Base-by-base conservation (phyloP, 2,888 invertebrate species). In the Machimus atricapillus region DNA sequence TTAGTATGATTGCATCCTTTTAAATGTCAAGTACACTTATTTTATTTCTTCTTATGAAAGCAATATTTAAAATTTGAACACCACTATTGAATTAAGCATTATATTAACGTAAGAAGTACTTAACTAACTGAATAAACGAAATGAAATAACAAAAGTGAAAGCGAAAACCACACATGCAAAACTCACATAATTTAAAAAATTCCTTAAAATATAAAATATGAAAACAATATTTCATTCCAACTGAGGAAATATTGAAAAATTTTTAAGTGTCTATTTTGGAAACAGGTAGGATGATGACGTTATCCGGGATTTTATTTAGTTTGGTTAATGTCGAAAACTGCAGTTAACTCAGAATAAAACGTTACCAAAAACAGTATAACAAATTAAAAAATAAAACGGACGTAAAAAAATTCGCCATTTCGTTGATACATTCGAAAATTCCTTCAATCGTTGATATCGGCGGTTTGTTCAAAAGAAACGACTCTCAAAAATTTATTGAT, bases 401-500 rank as follows among this genome's bases (percentile, higher is more conserved):
- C 37, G 56, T 76, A 83, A 79, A 40, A 83, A 83, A 83, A 83
- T 83, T 46, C 83, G 83, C 76, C 85, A 85, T 43, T 76, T 76
- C 43, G 66, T 66, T 27, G 66, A 16, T 23, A 52, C 19, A 27
- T 76, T 66, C 23, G 73, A 46, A 74, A 85, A 74, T 74, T 85
- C 43, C 43, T 46, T n/a, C 73, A 40, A 34, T 43, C n/a, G 66
- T 66, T 66, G 16, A 56, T 43, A 74, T 83, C 83, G 43, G 43
- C 66, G 83, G 27, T 73, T 31, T 46, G 6, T 27, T 31, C 27
- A 85, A 43, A 74, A 85, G 87, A 87, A 87, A 88, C 89, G 89
- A 89, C 86, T 58, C 89, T 89, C 89, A 89, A 89, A 89, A 89
- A 89, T 87, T 46, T 34, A 19, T 76, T 89, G 88, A 86, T 88